A percentile compares a stretch with the other conserved stretches of the same genome.
These are phyloP conservation scores for zebrafish (Danio rerio) DNA, from an alignment of 2,113 vertebrate genomes.

Conservation along the genomic window GRCz12tu NC_133181.1:15668501-15669000, in stretches of 20 bases:
- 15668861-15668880: slow-evolving; percentile 13
- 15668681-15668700: slow-evolving; percentile 26
- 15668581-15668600: background rate
- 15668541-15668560: slow-evolving; percentile 51
- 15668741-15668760: background rate
- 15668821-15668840: slow-evolving; percentile 12
- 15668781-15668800: slow-evolving; percentile 9
- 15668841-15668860: slow-evolving; percentile 22
- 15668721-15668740: background rate
- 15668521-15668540: slow-evolving; percentile 63
- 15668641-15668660: slow-evolving; percentile 12
- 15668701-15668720: slow-evolving; percentile 21
- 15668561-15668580: slow-evolving; percentile 18
- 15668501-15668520: slow-evolving; percentile 60
- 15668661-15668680: slow-evolving; percentile 30
- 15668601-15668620: background rate
- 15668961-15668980: slow-evolving; percentile 80
- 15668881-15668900: slow-evolving; percentile 68
- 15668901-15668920: slow-evolving; percentile 82
- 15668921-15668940: slow-evolving; percentile 80
- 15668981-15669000: slow-evolving; percentile 81
- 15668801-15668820: slow-evolving; percentile 18
- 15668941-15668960: slow-evolving; percentile 87
- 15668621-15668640: slow-evolving; percentile 9
- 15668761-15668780: slow-evolving; percentile 23